Evolutionary conservation across 2,113 vertebrate species (phyloP).

Genomic region (Anguilla japonica): DNA sequence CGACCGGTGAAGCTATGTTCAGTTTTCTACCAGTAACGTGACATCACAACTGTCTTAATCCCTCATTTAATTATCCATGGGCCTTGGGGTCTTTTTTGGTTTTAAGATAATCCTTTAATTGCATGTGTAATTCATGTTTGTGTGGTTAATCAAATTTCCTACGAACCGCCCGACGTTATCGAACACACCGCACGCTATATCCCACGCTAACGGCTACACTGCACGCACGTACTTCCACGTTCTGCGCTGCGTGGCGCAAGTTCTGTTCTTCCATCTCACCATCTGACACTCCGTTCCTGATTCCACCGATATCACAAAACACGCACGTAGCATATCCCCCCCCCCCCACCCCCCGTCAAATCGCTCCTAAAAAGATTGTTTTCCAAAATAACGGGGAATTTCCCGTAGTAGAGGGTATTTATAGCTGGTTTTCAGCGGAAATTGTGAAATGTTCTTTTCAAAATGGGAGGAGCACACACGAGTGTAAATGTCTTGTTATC

Average conservation of each 20-base stretch:
- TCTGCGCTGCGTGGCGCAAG: neutral
- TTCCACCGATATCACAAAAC: constrained; percentile 37
- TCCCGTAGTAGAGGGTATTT: constrained; percentile 19
- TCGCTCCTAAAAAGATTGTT: constrained; percentile 45
- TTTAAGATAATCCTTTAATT: neutral
- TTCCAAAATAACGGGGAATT: constrained; percentile 52
- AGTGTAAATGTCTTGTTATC: neutral
- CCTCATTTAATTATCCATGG: too few relatives aligned
- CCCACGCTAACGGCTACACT: neutral
- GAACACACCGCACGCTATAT: neutral
- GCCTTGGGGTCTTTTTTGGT: neutral
- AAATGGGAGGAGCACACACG: neutral
- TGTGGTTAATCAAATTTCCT: neutral
- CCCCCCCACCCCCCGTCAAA: constrained; percentile 32
- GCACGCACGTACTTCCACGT: neutral
- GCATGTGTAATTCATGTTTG: neutral
- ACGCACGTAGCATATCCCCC: constrained; percentile 35
- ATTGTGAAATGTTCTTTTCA: neutral
- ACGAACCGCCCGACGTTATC: neutral
- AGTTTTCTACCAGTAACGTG: too few relatives aligned
- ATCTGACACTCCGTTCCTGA: neutral
- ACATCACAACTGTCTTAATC: too few relatives aligned
- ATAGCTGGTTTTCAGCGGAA: constrained; percentile 23
- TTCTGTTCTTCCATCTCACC: neutral
- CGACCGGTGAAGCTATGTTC: too few relatives aligned